Evolutionary conservation across 2,797 vertebrate genomes (phyloP).

Genomic region (Danio tinwini): DNA sequence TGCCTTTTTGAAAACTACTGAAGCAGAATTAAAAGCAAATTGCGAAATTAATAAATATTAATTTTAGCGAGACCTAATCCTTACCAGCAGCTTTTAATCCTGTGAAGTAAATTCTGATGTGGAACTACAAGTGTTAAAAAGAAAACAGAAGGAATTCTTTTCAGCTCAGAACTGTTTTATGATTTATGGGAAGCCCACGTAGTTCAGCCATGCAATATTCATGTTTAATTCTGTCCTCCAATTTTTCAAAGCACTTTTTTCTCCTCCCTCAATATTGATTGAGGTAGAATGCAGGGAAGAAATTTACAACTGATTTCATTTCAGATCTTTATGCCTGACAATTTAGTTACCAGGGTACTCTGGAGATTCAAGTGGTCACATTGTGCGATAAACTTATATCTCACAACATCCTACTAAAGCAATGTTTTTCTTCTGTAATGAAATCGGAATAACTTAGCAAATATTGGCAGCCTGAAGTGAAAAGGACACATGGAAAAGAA

Average conservation of each 20-base stretch:
- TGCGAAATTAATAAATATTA: conserved; percentile 57
- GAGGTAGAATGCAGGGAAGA: not conserved
- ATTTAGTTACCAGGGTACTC: conserved; percentile 17
- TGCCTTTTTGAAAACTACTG: conserved; percentile 55
- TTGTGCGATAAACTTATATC: not conserved
- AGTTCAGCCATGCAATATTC: conserved; percentile 31
- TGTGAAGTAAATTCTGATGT: conserved; percentile 8
- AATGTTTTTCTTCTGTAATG: conserved; percentile 7
- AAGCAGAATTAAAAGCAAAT: conserved; percentile 50
- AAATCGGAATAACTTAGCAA: conserved; percentile 28
- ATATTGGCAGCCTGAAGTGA: conserved; percentile 32
- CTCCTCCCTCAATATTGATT: conserved; percentile 42
- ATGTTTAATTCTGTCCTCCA: conserved; percentile 37
- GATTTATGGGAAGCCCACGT: conserved; percentile 36
- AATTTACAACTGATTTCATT: conserved; percentile 29
- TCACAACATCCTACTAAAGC: conserved; percentile 3
- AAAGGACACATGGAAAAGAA: conserved; percentile 32
- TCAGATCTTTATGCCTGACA: conserved; percentile 25
- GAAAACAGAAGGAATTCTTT: conserved; percentile 22
- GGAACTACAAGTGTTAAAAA: not conserved
- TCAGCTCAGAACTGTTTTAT: conserved; percentile 18
- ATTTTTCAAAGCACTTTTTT: conserved; percentile 34
- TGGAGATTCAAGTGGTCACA: conserved; percentile 6
- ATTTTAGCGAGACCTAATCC: conserved; percentile 28
- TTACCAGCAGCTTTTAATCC: conserved; percentile 27